Evolutionary conservation across 1,140 invertebrate genomes (phyloP), one percentile per base, ranked within the genome.

Genomic region (Hermatobates lingyangjiaoensis): DNA sequence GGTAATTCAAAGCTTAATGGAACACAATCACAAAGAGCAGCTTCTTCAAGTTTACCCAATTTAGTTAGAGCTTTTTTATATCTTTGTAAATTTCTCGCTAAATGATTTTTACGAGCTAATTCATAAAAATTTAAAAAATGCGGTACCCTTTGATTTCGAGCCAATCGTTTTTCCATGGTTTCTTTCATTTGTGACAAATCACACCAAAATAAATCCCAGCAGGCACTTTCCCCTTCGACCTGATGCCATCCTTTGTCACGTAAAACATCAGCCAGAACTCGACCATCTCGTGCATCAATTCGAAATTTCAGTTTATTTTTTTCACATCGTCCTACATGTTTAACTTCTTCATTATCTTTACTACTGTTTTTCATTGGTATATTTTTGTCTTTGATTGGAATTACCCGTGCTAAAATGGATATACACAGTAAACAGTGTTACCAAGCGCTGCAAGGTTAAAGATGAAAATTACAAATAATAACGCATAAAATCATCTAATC

Each of bases 91-190:
- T 78, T 78, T 51, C 75, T 71, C 34, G 69, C 69, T 55, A 77
- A 70, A 23, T 73, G 63, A 59, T 77, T 75, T 58, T 78, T 78
- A 10, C 74, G 63, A 2, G 75, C 75, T 23, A 78, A 60, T 56
- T 77, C 75, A 53, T 74, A 70, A 58, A 74, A 73, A 54, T 76
- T 78, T 2, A 71, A 70, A 56, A 76, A 78, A 61, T 74, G 72
- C 44, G 70, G 71, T 1, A 74, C 64, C 4, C 52, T 46, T 34
- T 71, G 69, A 10, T 62, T 45, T 1, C 61, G 50, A n/a, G 53
- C 50, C 0, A 68, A 46, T 23, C 61, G 58, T 7, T 44, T 48
- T 3, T 64, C 61, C 24, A 65, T 28, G 0, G 59, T 57, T 5
- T 54, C 51, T 26, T 58, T 54, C 52, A 66, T 45, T 26, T 68